phyloP scores from a whole-genome alignment of 2,888 invertebrate genomes.

The Orchesella flavescens region DNA sequence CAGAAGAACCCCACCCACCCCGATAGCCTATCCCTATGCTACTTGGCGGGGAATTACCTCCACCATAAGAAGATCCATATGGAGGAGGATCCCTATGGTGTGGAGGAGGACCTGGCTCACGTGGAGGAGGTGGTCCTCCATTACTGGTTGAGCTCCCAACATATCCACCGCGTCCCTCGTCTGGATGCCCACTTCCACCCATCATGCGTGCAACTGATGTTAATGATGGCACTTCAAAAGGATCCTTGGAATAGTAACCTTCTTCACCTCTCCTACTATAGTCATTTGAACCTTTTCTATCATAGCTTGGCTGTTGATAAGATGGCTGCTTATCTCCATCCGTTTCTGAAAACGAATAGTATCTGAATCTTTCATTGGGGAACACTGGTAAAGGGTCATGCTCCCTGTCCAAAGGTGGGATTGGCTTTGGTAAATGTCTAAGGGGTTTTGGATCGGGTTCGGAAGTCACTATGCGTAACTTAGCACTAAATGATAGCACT shows the following conservation, averaged over 20 bases:
- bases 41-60: not conserved
- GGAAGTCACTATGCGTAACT: constrained; percentile 10
- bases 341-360: constrained; percentile 46
- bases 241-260: constrained; percentile 52
- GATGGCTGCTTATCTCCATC: constrained; percentile 31
- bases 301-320: constrained; percentile 36
- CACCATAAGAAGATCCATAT: not conserved
- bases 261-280: constrained; percentile 1
- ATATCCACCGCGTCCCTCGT: constrained; percentile 29
- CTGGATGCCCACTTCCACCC: constrained; percentile 3
- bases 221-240: constrained; percentile 58
- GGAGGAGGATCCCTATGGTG: constrained; percentile 14
- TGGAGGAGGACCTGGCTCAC: not conserved
- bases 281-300: constrained; percentile 1
- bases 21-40: constrained; percentile 23
- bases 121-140: constrained; percentile 29
- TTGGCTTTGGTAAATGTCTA: constrained; percentile 48
- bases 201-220: constrained; percentile 50
- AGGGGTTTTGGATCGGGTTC: constrained; percentile 40
- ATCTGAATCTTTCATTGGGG: constrained; percentile 57
- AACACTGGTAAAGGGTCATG: constrained; percentile 50
- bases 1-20: constrained; percentile 30
- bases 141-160: constrained; percentile 46
- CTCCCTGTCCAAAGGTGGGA: constrained; percentile 44
- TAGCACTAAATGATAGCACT: constrained; percentile 28